Evolutionary conservation across 2,888 invertebrate species (phyloP).

Genomic region (Pollenia griseotomentosa): DNA sequence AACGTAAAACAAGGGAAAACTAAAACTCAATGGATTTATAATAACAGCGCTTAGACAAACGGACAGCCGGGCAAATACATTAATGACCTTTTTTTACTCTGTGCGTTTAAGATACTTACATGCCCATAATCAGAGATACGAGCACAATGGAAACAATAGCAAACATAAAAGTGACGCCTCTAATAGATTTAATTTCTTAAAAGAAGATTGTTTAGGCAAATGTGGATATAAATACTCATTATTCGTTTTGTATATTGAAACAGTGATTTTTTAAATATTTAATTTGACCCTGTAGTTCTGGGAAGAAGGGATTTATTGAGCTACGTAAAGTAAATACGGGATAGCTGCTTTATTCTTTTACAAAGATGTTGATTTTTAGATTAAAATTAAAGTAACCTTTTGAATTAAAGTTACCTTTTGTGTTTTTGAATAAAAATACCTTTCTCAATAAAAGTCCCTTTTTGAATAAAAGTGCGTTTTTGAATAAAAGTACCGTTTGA

Average conservation of each 20-base stretch:
- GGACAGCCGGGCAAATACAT: not conserved
- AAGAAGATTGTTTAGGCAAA: conserved; percentile 44
- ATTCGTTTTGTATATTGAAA: conserved; percentile 17
- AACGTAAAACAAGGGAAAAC: conserved; percentile 12
- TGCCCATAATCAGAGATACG: not conserved
- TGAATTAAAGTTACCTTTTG: too few relatives aligned
- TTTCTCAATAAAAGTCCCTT: too few relatives aligned
- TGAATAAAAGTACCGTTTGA: too few relatives aligned
- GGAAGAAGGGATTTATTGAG: too few relatives aligned
- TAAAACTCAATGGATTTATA: conserved; percentile 35
- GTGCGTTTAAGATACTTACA: not conserved
- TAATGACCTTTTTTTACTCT: conserved; percentile 22
- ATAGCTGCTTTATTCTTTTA: too few relatives aligned
- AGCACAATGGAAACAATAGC: not conserved
- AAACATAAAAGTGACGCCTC: conserved; percentile 49
- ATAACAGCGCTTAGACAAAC: conserved; percentile 5
- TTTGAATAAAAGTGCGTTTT: too few relatives aligned
- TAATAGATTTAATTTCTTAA: conserved; percentile 61
- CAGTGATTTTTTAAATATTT: not conserved
- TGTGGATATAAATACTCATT: conserved; percentile 17
- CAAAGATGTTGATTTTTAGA: too few relatives aligned
- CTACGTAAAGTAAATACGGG: too few relatives aligned
- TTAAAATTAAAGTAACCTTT: too few relatives aligned
- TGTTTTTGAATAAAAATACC: too few relatives aligned
- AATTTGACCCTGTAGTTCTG: not conserved